Base-by-base conservation (phyloP, 2,797 vertebrate genomes). In the Danio albolineatus region DNA sequence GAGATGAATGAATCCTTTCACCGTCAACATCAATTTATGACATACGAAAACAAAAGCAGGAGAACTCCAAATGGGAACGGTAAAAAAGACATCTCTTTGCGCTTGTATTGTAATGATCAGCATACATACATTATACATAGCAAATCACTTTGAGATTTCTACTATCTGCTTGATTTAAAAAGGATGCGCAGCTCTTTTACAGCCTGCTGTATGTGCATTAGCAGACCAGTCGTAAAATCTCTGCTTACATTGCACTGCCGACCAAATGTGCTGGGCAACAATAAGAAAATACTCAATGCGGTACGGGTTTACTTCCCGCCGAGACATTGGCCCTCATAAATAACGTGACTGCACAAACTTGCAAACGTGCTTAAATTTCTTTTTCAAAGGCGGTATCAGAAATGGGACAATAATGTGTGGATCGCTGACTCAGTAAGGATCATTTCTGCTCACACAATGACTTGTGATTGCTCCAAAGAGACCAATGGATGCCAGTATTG, bases 181-280 rank as follows among this genome's bases (percentile, higher is more conserved):
- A 76, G 76, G 57, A 71, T 69, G 53, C 48, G n/a, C 67, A 78
- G 39, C 17, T 19, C 56, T 80, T 53, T 82, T 72, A 86, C 81
- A 78, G 69, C 80, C 76, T 83, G 62, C 53, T 60, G 13, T 69
- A 44, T 70, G 73, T 84, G 80, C 82, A 82, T 86, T 86, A 84
- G 77, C 64, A 44, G 36, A 16, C 17, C 14, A 57, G 65, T 80
- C 76, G 65, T 84, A 82, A 86, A 86, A 84, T 84, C 65, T 80
- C 65, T 84, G 85, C 84, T 83, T 80, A 80, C 79, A 48, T 60
- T 74, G 79, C 84, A 82, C 28, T 51, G 57, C 72, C 39, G 44
- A n/a, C 73, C 65, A 56, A 57, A 53, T 48, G 53, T 73, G 49
- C 80, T 64, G 73, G 69, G 76, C 73, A 53, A 70, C 78, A 80